Base-by-base conservation (phyloP, 1,140 invertebrate species). In the Hirudo medicinalis region DNA sequence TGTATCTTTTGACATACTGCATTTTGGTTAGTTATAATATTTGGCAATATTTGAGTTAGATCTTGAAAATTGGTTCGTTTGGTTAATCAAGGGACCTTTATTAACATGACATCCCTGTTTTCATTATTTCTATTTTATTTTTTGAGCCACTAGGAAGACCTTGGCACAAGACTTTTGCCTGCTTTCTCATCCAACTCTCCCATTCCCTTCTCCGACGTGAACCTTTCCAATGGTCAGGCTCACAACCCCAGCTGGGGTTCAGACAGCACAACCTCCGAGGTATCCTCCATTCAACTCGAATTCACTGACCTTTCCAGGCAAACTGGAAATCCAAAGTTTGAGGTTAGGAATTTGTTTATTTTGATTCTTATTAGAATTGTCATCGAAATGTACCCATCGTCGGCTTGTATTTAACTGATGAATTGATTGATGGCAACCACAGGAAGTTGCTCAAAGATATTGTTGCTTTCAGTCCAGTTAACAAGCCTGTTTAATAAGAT, bases 121-220 rank as follows among this genome's bases (percentile, higher is more conserved):
- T 71, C n/a, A 32, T 15, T 67, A n/a, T 60, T 25, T 29, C 0
- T 29, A 13, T 67, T 6, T 71, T 15, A 29, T 15, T 67, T 2
- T 70, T 11, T 49, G 15, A 49, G 9, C 11, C 5, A 49, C 9
- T 9, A 82, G 81, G 74, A 87, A 73, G 87, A 94, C 75, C 87
- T 99, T 32, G 96, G 92, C 0, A 89, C 94, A 74, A 89, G 92
- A 75, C 84, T 99, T 74, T 82, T 99, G 74, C 95, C 95, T 1
- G 94, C 94, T 57, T 99, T 99, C 82, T 88, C 97, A 75, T 95
- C 94, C 9, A 90, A 90, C 54, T 97, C 94, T 20, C 94, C 95
- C 69, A 91, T 99, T 76, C 96, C 97, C 19, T 89, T 91, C 82
- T 91, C 95, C 13, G 86, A 99, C 74, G 88, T 97, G 76, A 95